Evolutionary conservation across 2,113 vertebrate genomes (phyloP), one percentile per base, ranked within the genome.

Genomic region (Phylloscopus trochiloides): DNA sequence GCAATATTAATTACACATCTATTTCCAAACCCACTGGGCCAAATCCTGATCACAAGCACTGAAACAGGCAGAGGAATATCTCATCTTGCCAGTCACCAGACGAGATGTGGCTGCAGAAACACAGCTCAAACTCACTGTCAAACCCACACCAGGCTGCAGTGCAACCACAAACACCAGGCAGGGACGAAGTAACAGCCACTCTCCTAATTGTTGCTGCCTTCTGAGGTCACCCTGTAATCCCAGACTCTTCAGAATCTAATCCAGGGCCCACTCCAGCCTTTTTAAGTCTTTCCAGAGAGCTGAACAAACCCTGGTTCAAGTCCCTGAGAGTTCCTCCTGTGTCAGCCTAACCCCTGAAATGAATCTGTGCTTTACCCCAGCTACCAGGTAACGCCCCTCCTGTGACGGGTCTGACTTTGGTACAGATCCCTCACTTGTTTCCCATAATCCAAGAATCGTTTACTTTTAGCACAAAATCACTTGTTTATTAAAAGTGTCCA

Each of bases 291-390:
- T 65, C 48, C 77, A 87, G 74, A 68, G 54, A 79, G 58, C 47
- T 55, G 77, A 79, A 71, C 52, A 90, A 88, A 54, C 71, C 42
- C 38, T 26, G 48, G 38, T 73, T 86, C 38, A 62, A 73, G 71
- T 73, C 74, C 55, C 43, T 3, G 2, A 62, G 67, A 88, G 72
- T n/a, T 86, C 58, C 79, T 92, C 67, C 9, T 38, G 54, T 1
- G 5, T 63, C 67, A 81, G 48, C 74, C 38, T 66, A 66, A 88
- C 67, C 71, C 92, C 86, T 40, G 48, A 86, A 90, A 96, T 80
- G 59, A 90, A 80, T 92, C 72, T 76, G 59, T 17, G 81, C 79
- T 90, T 88, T 79, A 79, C 55, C 79, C 71, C 72, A 76, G 88
- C 67, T 86, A 63, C 92, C 85, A 88, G 90, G 93, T 80, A 91